A percentile compares a stretch with the other conserved stretches of the same genome.
Evolutionary conservation across 2,888 invertebrate species (phyloP).

Genomic region (Dromius quadrimaculatus): DNA sequence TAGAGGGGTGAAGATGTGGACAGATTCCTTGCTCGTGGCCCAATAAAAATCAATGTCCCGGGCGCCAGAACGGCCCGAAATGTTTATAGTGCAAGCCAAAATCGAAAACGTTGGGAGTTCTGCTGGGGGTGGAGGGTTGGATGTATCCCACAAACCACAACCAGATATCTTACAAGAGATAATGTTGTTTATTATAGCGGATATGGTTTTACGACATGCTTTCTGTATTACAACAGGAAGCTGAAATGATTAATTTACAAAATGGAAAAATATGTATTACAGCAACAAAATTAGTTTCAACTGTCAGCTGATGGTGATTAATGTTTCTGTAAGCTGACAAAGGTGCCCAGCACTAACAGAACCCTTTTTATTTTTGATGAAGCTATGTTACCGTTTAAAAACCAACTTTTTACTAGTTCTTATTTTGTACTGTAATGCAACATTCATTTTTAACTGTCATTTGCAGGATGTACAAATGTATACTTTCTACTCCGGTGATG

Average conservation of each 20-base stretch:
- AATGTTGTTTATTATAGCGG: constrained; percentile 47
- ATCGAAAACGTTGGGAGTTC: background rate
- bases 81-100: constrained; percentile 27
- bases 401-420: no score
- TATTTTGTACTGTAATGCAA: no score
- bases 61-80: constrained; percentile 36
- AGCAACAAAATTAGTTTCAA: constrained; percentile 35
- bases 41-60: constrained; percentile 38
- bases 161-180: constrained; percentile 34
- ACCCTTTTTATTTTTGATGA: no score
- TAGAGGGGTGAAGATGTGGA: no score
- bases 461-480: no score
- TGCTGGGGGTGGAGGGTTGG: background rate
- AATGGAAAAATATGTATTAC: constrained; percentile 45
- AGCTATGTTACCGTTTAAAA: no score
- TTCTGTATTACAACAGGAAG: constrained; percentile 31
- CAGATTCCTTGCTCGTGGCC: no score
- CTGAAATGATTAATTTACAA: constrained; percentile 38
- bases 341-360: no score
- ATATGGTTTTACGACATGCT: constrained; percentile 39
- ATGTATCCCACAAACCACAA: background rate
- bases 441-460: no score
- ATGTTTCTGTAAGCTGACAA: constrained; percentile 26
- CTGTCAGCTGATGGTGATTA: constrained; percentile 40
- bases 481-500: no score